Conservation (phyloP, 2,113 vertebrate species). For the Peromyscus leucopus region DNA sequence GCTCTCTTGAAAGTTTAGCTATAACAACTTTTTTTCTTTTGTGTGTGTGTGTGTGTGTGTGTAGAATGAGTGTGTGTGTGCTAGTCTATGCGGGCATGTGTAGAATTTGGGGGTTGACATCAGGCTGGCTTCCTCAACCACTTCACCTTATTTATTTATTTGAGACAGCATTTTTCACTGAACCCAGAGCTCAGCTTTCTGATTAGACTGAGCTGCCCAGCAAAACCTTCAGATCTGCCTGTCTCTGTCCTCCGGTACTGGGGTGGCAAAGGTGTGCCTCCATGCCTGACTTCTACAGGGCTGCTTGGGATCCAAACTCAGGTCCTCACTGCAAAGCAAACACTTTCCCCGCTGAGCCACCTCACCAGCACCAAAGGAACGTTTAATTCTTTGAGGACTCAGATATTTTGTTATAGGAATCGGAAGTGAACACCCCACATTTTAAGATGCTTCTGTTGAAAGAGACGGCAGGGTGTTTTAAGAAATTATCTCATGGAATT, state of each 20-base stretch:
- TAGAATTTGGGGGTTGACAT: background rate
- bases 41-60: background rate
- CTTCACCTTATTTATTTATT: background rate
- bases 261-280: too few relatives aligned
- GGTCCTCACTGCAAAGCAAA: background rate
- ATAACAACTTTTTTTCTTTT: background rate
- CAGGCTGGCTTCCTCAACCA: background rate
- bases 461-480: background rate
- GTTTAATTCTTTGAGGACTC: background rate
- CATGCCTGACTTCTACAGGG: background rate
- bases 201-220: background rate
- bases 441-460: background rate
- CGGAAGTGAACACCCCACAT: background rate
- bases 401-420: background rate
- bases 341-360: background rate
- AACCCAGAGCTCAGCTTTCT: background rate
- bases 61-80: too few relatives aligned
- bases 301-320: background rate
- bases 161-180: too few relatives aligned
- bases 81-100: background rate
- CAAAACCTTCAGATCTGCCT: background rate
- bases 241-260: background rate
- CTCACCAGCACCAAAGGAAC: background rate
- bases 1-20: slow-evolving; percentile 1
- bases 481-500: background rate